Percentiles rank a stretch among this genome's conserved stretches.
phyloP scores from a whole-genome alignment of 2,113 vertebrate genomes.

The Chamaea fasciata region DNA sequence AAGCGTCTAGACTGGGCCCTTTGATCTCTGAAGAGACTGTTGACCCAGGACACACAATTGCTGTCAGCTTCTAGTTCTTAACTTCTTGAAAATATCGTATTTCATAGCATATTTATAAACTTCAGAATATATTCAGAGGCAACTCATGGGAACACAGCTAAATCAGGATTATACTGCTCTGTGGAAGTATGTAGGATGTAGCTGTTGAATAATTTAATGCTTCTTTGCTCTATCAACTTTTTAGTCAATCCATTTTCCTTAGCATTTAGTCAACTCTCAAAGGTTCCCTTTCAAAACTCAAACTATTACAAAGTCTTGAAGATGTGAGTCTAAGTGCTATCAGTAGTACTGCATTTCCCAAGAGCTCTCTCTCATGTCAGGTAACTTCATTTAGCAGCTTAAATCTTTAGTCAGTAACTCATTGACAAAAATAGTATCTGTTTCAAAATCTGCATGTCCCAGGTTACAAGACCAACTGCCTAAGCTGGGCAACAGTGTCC shows the following conservation, averaged over 20 bases:
- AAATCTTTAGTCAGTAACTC: neutral
- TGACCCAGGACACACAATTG: neutral
- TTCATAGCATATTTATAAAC: neutral
- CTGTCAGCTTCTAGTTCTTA: neutral
- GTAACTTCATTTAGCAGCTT: neutral
- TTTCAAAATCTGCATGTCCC: neutral
- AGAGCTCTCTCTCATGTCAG: neutral
- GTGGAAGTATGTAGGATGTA: neutral
- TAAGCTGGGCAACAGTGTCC: neutral
- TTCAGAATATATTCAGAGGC: neutral
- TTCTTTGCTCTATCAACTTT: neutral
- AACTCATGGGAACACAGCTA: neutral
- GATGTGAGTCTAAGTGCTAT: neutral
- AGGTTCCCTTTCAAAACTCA: neutral
- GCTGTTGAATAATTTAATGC: constrained; percentile 4
- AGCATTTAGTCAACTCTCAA: neutral
- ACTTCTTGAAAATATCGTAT: neutral
- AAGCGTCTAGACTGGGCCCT: neutral
- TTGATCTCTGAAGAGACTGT: neutral
- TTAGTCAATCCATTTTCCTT: neutral
- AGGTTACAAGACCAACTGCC: neutral
- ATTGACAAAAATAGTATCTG: neutral
- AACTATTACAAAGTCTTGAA: neutral
- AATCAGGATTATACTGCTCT: neutral
- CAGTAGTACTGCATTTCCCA: neutral